Base-by-base conservation (phyloP, 2,113 vertebrate species). In the Elaphurus davidianus region DNA sequence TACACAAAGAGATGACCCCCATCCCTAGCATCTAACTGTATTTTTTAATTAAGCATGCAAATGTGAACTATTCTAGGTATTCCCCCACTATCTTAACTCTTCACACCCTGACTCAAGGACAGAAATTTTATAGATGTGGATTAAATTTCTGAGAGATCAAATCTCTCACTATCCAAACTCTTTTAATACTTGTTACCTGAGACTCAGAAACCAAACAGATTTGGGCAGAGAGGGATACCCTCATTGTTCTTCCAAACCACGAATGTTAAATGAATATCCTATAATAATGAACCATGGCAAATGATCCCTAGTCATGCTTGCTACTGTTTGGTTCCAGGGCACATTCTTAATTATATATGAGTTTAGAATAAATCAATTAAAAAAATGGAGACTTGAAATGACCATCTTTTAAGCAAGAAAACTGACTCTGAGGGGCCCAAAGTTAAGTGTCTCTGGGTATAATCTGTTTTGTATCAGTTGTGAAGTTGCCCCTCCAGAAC, bases 191-290 rank as follows among this genome's bases (percentile, higher is more conserved):
- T 79, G 85, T 82, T 67, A 86, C 2, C 8, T 43, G 23, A 93
- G 25, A 93, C 27, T 91, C 43, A 88, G 91, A 97, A 96, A 94
- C 40, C 71, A 82, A 90, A 90, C 1, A 81, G 17, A 90, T 40
- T 55, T 90, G 62, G 43, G 10, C 30, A 92, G 50, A 87, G 28
- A 67, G 3, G n/a, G 76, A 76, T 30, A 81, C 3, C 67, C 45
- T 86, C n/a, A 90, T 87, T 91, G 62, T 67, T 83, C 52, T 94
- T 95, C 79, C 78, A 85, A 90, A 89, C 67, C 30, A 45, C 28
- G 40, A 21, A 52, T 64, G 33, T 54, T 81, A 64, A 86, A 6
- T 36, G n/a, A 97, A 25, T 91, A 97, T 25, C 83, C n/a, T 86
- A n/a, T 57, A 93, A 64, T 13, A 81, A 47, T 74, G 59, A 90